These are phyloP conservation scores for Tetragnatha versicolor DNA, from an alignment of 1,140 invertebrate genomes.

Conservation along the genomic window DNA sequence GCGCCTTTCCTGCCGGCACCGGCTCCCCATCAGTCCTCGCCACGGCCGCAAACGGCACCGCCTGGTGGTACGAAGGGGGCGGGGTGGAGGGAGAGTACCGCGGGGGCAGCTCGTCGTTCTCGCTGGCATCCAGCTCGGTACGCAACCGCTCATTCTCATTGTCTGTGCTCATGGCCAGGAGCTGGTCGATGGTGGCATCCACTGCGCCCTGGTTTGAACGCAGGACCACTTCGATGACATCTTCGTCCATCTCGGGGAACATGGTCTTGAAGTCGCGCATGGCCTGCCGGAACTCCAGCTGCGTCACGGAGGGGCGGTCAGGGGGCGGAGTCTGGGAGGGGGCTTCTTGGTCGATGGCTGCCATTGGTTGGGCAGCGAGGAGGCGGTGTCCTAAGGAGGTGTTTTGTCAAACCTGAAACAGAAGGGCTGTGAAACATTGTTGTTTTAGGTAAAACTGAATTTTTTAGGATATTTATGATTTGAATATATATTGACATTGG, in stretches of 20 bases:
- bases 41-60: constrained; percentile 57
- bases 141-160: constrained; percentile 77
- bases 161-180: constrained; percentile 87
- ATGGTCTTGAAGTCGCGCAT: constrained; percentile 92
- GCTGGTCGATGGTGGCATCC: constrained; percentile 88
- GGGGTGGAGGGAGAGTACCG: constrained; percentile 58
- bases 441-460: no score
- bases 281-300: constrained; percentile 82
- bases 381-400: not conserved
- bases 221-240: constrained; percentile 78
- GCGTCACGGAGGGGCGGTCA: constrained; percentile 64
- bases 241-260: constrained; percentile 90
- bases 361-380: not conserved
- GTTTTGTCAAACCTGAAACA: no score
- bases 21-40: not conserved
- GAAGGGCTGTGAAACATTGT: no score
- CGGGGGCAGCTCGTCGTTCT: constrained; percentile 58
- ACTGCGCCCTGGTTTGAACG: constrained; percentile 74
- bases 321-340: constrained; percentile 5
- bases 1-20: not conserved
- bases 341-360: constrained; percentile 21
- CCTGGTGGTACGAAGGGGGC: constrained; percentile 61
- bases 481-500: no score
- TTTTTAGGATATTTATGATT: no score
- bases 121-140: constrained; percentile 57